A percentile compares a stretch with the other conserved stretches of the same genome.
phyloP scores from a whole-genome alignment of 1,140 invertebrate species.

The Samia ricini region DNA sequence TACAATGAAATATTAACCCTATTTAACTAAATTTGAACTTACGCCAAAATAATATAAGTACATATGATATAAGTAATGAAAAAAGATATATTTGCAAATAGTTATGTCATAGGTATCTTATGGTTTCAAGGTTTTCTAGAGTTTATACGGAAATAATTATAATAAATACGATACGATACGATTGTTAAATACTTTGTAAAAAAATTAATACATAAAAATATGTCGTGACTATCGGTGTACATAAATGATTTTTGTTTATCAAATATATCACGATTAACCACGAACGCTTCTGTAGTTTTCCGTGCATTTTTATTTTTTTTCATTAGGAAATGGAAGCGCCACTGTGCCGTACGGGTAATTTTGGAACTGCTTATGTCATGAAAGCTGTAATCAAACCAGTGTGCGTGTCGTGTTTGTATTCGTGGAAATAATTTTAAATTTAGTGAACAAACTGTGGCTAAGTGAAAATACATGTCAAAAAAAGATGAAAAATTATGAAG shows the following conservation, averaged over 20 bases:
- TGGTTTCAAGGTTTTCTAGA: too few relatives aligned
- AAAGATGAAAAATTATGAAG: conserved; percentile 32
- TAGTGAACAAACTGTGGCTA: conserved; percentile 16
- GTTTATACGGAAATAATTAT: too few relatives aligned
- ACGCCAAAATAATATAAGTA: too few relatives aligned
- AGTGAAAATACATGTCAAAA: conserved; percentile 22
- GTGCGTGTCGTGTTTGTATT: conserved; percentile 55
- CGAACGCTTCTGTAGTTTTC: neutral
- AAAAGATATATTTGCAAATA: too few relatives aligned
- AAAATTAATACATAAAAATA: neutral
- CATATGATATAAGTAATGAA: too few relatives aligned
- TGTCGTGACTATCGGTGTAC: neutral
- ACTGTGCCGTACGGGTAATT: conserved; percentile 23
- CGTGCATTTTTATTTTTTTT: conserved; percentile 1
- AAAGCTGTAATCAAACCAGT: conserved; percentile 22
- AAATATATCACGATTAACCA: neutral
- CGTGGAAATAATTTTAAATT: conserved; percentile 33
- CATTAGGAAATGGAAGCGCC: conserved; percentile 15
- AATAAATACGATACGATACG: too few relatives aligned
- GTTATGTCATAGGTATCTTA: too few relatives aligned
- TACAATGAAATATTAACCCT: too few relatives aligned
- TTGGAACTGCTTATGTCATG: conserved; percentile 44
- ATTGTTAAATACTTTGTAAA: too few relatives aligned
- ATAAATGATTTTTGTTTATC: neutral
- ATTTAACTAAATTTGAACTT: too few relatives aligned